A percentile compares a stretch with the other conserved stretches of the same genome.
These are phyloP conservation scores for Molossus alvarezi DNA, from an alignment of 2,797 vertebrate genomes.

Conservation along the genomic window DNA sequence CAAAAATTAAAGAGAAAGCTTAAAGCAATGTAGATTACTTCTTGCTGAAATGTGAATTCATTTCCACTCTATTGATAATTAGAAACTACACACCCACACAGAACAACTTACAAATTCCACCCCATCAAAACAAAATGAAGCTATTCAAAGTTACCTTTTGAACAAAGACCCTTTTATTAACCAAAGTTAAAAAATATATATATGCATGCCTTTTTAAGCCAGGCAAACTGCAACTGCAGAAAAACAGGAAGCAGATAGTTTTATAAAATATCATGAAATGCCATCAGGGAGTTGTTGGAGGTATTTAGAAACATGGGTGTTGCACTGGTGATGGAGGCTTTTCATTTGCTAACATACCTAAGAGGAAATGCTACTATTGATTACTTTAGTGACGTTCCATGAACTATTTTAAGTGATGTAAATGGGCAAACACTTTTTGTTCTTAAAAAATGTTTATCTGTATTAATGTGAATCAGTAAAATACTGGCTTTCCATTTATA, in stretches of 20 bases:
- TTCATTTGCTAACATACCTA: neutral
- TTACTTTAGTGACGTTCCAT: neutral
- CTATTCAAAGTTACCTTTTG: conserved; percentile 64
- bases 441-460: neutral
- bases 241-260: neutral
- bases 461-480: neutral
- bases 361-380: neutral
- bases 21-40: conserved; percentile 71
- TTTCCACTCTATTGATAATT: conserved; percentile 65
- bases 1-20: conserved; percentile 72
- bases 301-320: conserved; percentile 27
- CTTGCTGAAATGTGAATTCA: conserved; percentile 79
- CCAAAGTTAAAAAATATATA: neutral
- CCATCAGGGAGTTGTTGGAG: neutral
- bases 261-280: conserved; percentile 36
- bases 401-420: conserved; percentile 44
- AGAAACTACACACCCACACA: conserved; percentile 65
- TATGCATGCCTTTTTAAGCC: conserved; percentile 11
- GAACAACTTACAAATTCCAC: conserved; percentile 62
- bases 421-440: conserved; percentile 13
- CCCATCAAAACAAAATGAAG: conserved; percentile 64
- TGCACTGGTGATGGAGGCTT: neutral
- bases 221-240: conserved; percentile 20
- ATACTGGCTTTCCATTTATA: conserved; percentile 35
- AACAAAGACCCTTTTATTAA: conserved; percentile 66